phyloP scores from a whole-genome alignment of 1,140 invertebrate species.

The Bicyclus anynana region DNA sequence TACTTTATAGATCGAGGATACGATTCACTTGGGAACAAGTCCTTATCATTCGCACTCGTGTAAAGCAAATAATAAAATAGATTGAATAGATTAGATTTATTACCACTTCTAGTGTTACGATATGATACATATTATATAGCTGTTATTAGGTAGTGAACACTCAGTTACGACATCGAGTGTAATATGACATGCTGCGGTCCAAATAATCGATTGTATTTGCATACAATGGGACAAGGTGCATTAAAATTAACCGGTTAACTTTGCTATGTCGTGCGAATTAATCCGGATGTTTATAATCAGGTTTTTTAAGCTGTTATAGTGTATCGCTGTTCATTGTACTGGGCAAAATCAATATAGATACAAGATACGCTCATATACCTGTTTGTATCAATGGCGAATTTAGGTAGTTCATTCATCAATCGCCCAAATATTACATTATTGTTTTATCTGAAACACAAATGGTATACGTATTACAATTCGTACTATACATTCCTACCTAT shows the following conservation, averaged over 20 bases:
- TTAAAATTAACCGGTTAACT: not conserved
- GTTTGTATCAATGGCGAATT: too few species aligned
- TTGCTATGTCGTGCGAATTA: not conserved
- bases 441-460: too few species aligned
- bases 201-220: slow-evolving; percentile 46
- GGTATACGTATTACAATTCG: too few species aligned
- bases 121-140: not conserved
- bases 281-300: too few species aligned
- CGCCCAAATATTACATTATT: too few species aligned
- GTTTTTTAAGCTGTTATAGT: not conserved
- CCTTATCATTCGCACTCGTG: not conserved
- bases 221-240: slow-evolving; percentile 40
- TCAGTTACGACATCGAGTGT: slow-evolving; percentile 6
- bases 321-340: too few species aligned
- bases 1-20: too few species aligned
- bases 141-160: not conserved
- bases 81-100: not conserved
- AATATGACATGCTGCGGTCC: slow-evolving; percentile 23
- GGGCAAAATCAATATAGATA: too few species aligned
- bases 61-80: not conserved
- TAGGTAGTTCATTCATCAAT: too few species aligned
- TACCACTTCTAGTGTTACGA: slow-evolving; percentile 1
- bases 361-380: too few species aligned
- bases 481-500: too few species aligned
- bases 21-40: too few species aligned